phyloP scores from a whole-genome alignment of 2,888 invertebrate species.

The Esperia sulphurella region DNA sequence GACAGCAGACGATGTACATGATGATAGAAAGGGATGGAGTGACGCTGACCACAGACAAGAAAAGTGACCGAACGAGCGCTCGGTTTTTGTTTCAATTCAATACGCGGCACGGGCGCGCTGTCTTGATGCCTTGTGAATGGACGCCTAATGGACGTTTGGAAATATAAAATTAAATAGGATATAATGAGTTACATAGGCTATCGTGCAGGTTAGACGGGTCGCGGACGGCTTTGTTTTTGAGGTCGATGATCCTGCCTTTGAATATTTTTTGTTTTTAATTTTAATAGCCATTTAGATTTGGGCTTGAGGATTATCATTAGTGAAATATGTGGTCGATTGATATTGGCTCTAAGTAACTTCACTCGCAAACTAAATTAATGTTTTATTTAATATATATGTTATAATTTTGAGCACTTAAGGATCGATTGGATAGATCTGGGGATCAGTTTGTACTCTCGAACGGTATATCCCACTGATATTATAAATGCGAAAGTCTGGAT shows the following conservation, averaged over 20 bases:
- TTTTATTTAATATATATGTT: too few species aligned
- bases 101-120: constrained; percentile 44
- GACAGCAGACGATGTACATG: constrained; percentile 27
- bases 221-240: constrained; percentile 51
- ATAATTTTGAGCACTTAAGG: too few species aligned
- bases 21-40: constrained; percentile 40
- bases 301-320: constrained; percentile 1
- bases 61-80: constrained; percentile 22
- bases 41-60: constrained; percentile 40
- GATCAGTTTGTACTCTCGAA: too few species aligned
- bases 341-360: not conserved
- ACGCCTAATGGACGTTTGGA: constrained; percentile 59
- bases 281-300: not conserved
- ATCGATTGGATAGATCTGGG: too few species aligned
- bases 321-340: not conserved
- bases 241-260: constrained; percentile 41
- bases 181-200: constrained; percentile 66
- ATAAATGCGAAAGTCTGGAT: too few species aligned
- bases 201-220: constrained; percentile 47
- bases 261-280: constrained; percentile 11
- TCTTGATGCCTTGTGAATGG: constrained; percentile 49
- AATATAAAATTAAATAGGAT: constrained; percentile 69
- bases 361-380: too few species aligned
- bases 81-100: constrained; percentile 25
- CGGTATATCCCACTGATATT: too few species aligned